Conservation (phyloP, 1,140 invertebrate species). For the Linepithema humile region DNA sequence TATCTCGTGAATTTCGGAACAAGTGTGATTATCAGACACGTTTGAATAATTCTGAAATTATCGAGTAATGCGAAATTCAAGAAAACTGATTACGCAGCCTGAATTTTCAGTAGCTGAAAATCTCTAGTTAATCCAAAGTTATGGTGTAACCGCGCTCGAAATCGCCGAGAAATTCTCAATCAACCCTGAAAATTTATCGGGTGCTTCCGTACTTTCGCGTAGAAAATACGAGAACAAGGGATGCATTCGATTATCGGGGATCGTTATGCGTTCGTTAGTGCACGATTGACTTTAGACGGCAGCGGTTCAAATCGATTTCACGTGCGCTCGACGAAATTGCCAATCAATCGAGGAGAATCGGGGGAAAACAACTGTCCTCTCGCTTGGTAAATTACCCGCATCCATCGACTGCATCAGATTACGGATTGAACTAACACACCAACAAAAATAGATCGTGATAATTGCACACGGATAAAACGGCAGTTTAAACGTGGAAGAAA, state of each 20-base stretch:
- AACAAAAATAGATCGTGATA: slow-evolving; percentile 31
- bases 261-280: slow-evolving; percentile 46
- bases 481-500: slow-evolving; percentile 1
- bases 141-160: neutral
- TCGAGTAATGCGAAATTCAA: neutral
- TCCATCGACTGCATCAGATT: slow-evolving; percentile 43
- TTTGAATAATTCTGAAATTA: slow-evolving; percentile 8
- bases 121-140: slow-evolving; percentile 23
- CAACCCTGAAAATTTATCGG: slow-evolving; percentile 21
- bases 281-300: slow-evolving; percentile 47
- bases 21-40: neutral
- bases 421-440: slow-evolving; percentile 38
- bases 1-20: neutral
- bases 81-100: neutral
- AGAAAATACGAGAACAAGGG: slow-evolving; percentile 28
- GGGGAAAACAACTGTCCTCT: slow-evolving; percentile 51
- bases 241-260: slow-evolving; percentile 45
- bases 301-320: slow-evolving; percentile 49
- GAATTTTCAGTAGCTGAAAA: slow-evolving; percentile 8
- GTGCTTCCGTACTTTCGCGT: neutral
- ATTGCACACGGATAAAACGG: slow-evolving; percentile 15
- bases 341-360: slow-evolving; percentile 50
- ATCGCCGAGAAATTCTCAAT: neutral
- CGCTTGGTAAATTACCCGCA: slow-evolving; percentile 38
- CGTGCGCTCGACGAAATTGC: slow-evolving; percentile 44